Conservation (phyloP, 2,797 vertebrate species). For the Enteromius anoplus region DNA sequence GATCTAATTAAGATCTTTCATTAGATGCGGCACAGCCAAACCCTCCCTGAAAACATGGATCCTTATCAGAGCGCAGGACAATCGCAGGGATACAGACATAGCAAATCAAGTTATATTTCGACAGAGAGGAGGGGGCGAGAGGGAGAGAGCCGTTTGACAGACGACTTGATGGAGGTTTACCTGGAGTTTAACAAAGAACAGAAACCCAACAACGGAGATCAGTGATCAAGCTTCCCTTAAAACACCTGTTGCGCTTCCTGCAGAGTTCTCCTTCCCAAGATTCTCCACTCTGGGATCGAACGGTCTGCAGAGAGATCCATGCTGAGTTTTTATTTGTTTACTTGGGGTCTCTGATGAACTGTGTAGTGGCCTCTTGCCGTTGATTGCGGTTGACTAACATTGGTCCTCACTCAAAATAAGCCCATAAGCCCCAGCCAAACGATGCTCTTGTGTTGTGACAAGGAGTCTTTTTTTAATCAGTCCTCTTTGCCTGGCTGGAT, state of each 20-base stretch:
- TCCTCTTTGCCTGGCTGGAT: slow-evolving; percentile 64
- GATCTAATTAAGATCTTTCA: slow-evolving; percentile 73
- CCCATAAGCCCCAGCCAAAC: slow-evolving; percentile 57
- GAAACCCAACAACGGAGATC: slow-evolving; percentile 10
- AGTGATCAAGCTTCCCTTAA: slow-evolving; percentile 33
- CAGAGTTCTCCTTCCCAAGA: slow-evolving; percentile 37
- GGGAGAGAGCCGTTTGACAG: slow-evolving; percentile 40
- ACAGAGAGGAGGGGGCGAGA: slow-evolving; percentile 3
- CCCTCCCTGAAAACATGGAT: slow-evolving; percentile 65
- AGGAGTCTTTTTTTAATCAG: slow-evolving; percentile 63
- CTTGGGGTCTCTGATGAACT: slow-evolving; percentile 60
- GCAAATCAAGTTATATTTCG: slow-evolving; percentile 57
- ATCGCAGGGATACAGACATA: slow-evolving; percentile 55
- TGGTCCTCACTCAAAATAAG: slow-evolving; percentile 57
- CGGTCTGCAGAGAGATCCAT: slow-evolving; percentile 10
- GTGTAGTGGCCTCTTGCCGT: slow-evolving; percentile 58
- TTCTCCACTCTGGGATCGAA: slow-evolving; percentile 30
- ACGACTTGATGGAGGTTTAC: slow-evolving; percentile 56
- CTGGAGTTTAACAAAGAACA: slow-evolving; percentile 58
- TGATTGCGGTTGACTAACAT: slow-evolving; percentile 67
- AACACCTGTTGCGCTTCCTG: slow-evolving; percentile 49
- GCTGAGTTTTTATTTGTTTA: slow-evolving; percentile 56
- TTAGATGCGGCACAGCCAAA: slow-evolving; percentile 64
- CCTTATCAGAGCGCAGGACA: slow-evolving; percentile 63
- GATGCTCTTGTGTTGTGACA: slow-evolving; percentile 62